Evolutionary conservation across 2,113 vertebrate species (phyloP).

Genomic region (Thunnus maccoyii): DNA sequence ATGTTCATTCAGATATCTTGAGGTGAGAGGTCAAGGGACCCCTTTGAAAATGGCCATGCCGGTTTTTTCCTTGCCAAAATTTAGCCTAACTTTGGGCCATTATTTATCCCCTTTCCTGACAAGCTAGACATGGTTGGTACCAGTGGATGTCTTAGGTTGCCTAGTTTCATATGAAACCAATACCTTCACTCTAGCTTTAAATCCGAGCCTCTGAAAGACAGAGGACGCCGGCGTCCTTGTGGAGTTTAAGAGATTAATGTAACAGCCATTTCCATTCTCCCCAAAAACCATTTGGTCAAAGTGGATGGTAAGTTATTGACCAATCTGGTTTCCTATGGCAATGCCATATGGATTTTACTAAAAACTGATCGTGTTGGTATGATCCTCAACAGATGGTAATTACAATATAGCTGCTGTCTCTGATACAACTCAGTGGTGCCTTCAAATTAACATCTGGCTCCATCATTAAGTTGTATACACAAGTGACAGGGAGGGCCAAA

Average conservation of each 20-base stretch:
- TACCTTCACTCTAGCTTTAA: no score
- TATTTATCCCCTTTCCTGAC: no score
- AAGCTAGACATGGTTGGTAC: no score
- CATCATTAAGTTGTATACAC: constrained; percentile 59
- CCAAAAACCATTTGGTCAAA: constrained; percentile 4
- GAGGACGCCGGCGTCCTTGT: no score
- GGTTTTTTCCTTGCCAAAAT: no score
- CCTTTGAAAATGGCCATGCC: no score
- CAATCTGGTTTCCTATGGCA: constrained; percentile 31
- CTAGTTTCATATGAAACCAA: no score
- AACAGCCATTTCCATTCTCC: constrained; percentile 6
- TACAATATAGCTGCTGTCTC: constrained; percentile 60
- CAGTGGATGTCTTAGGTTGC: no score
- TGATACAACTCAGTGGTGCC: constrained; percentile 74
- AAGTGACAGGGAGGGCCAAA: constrained; percentile 35
- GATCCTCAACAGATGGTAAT: constrained; percentile 82
- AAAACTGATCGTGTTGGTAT: constrained; percentile 57
- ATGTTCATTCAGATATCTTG: no score
- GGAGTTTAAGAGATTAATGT: neutral
- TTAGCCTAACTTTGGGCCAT: no score
- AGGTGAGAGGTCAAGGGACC: no score
- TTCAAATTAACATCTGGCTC: constrained; percentile 82
- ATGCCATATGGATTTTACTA: constrained; percentile 55
- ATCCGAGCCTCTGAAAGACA: no score
- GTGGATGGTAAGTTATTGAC: constrained; percentile 28